Base-by-base conservation (phyloP, 2,797 vertebrate species). In the Urocyon cinereoargenteus region DNA sequence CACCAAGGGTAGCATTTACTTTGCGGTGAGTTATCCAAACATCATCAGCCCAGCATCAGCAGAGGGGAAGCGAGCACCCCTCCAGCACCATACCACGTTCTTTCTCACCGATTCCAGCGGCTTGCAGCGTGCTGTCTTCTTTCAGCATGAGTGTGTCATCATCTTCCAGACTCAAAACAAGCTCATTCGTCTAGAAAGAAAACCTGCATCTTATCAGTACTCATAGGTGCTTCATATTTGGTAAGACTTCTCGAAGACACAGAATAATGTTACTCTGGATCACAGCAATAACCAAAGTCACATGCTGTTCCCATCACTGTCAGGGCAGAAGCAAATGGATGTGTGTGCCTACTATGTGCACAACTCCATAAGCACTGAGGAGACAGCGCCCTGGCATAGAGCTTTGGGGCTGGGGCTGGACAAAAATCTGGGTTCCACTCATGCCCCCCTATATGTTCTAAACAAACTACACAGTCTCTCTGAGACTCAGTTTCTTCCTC, bases 121-220 rank as follows among this genome's bases (percentile, higher is more conserved):
- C 99, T 98, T 96, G 97, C 70, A 99, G 98, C 0, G 99, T 99
- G 61, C 98, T 98, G 84, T 98, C 99, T 64, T 99, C 98, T 24
- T 98, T 98, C 87, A 99, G 98, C 95, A 99, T 98, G 40, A 99
- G 99, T 90, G 98, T 98, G 21, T 99, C 99, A 6, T 99, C 99
- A 1, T 99, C 99, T 55, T 99, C 99, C 97, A 99, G 98, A 98
- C 99, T 99, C 99, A 99, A 98, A 94, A 99, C 99, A 66, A 99
- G 98, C 94, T 99, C 99, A 94, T 99, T 99, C 0, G 99, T 99
- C 99, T 99, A 98, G 36, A 97, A 97, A 97, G 53, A 89, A 86
- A 93, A 97, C 64, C 7, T 2, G 36, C 75, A 90, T 86, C 83
- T 86, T 61, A 94, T 40, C 75, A 84, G 34, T 53, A 64, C 75